Evolutionary conservation across 2,113 vertebrate genomes (phyloP).

Genomic region (Mesitornis unicolor): DNA sequence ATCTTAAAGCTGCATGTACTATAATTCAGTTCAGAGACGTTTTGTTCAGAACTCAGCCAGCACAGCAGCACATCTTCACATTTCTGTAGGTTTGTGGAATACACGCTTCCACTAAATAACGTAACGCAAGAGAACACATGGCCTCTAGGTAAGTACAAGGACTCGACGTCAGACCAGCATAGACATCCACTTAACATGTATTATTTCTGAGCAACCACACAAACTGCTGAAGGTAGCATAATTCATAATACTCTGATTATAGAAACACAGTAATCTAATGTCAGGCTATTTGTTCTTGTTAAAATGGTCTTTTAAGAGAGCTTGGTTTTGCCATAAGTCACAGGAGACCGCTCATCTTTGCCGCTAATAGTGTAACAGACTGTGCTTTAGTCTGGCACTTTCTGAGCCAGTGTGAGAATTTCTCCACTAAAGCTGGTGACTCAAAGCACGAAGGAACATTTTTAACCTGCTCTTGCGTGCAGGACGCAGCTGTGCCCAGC

Average conservation of each 20-base stretch:
- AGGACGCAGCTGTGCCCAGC: not conserved
- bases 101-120: no score
- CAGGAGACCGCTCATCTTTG: not conserved
- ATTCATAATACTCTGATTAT: not conserved
- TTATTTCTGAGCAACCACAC: not conserved
- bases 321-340: not conserved
- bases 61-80: not conserved
- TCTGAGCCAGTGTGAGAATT: not conserved
- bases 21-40: not conserved
- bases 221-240: not conserved
- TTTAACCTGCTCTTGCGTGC: not conserved
- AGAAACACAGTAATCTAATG: not conserved
- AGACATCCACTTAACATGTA: accelerated
- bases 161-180: not conserved
- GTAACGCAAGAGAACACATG: accelerated
- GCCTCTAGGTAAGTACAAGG: not conserved
- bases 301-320: not conserved
- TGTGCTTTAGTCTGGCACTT: not conserved
- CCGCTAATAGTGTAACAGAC: not conserved
- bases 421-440: not conserved
- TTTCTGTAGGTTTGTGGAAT: not conserved
- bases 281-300: not conserved
- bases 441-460: not conserved
- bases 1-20: not conserved
- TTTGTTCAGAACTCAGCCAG: not conserved